phyloP scores from a whole-genome alignment of 2,113 vertebrate genomes.

The Ictalurus furcatus region DNA sequence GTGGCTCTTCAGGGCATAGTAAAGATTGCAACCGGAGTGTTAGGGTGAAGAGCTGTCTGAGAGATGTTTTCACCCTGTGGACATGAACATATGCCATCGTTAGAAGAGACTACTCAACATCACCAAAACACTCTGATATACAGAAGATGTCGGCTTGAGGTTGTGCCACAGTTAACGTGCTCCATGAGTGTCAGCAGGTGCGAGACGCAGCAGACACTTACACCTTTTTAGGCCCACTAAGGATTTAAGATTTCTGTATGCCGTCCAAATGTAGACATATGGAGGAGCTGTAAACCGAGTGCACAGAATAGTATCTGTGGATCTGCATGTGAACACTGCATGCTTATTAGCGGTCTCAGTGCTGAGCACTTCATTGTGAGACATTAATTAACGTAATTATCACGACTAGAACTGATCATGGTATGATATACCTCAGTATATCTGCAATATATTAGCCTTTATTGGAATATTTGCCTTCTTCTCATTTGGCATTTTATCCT shows the following conservation, averaged over 20 bases:
- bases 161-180: neutral
- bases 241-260: neutral
- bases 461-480: neutral
- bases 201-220: neutral
- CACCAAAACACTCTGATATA: neutral
- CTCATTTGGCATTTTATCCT: neutral
- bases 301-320: neutral
- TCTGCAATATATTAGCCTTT: neutral
- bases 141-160: neutral
- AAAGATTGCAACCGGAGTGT: constrained; percentile 30
- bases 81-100: constrained; percentile 11
- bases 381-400: neutral
- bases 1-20: constrained; percentile 26
- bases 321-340: neutral
- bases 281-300: neutral
- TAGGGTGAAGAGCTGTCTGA: constrained; percentile 21
- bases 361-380: neutral
- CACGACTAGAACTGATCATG: too few relatives aligned
- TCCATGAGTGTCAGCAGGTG: neutral
- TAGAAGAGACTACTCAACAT: neutral
- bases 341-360: neutral
- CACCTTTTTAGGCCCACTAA: neutral
- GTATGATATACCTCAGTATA: neutral
- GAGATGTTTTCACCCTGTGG: constrained; percentile 5
- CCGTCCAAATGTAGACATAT: neutral